phyloP scores from a whole-genome alignment of 2,113 vertebrate species.

The Lagopus leucura region DNA sequence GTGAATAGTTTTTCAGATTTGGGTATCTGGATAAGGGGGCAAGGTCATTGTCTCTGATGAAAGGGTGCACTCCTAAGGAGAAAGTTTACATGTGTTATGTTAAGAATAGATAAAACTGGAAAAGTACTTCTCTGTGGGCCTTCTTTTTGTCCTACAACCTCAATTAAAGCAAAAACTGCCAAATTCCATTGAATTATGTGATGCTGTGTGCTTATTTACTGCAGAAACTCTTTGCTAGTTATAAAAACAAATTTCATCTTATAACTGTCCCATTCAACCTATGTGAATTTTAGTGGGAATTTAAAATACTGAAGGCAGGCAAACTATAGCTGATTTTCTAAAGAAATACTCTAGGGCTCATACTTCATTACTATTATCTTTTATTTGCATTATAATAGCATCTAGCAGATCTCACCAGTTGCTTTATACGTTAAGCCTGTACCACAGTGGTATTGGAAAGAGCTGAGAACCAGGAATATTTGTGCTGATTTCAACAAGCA shows the following conservation, averaged over 20 bases:
- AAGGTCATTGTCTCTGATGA: not conserved
- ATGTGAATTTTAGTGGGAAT: not conserved
- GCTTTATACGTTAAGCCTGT: not conserved
- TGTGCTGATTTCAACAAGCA: not conserved
- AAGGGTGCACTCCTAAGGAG: not conserved
- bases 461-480: not conserved
- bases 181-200: not conserved
- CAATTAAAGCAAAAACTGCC: not conserved
- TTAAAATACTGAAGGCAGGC: not conserved
- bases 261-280: not conserved
- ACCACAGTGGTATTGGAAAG: not conserved
- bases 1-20: not conserved
- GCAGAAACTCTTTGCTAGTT: not conserved
- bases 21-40: not conserved
- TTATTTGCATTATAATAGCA: not conserved
- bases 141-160: not conserved
- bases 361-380: not conserved
- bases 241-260: not conserved
- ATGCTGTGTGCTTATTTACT: not conserved
- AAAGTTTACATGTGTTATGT: not conserved
- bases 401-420: not conserved
- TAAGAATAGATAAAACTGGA: not conserved
- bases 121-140: fast-evolving
- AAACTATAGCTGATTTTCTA: not conserved
- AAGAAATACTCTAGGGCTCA: not conserved